A percentile compares a stretch with the other conserved stretches of the same genome.
These are phyloP conservation scores for Basileuterus tristriatus DNA, from an alignment of 2,797 vertebrate genomes.

Conservation along the genomic window DNA sequence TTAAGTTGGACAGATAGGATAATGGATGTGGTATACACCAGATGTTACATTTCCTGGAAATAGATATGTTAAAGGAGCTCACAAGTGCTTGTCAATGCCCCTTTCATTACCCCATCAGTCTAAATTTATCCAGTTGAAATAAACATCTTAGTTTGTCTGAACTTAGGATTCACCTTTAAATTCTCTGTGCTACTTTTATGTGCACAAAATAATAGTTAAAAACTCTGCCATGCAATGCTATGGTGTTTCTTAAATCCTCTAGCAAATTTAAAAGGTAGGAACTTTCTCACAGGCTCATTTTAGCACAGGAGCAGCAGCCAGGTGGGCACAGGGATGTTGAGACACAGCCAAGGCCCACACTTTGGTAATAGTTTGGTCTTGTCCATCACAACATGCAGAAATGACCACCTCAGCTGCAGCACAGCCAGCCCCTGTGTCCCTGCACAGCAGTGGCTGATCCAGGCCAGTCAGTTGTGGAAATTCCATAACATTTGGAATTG, in stretches of 20 bases:
- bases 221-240: background rate
- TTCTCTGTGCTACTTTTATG: background rate
- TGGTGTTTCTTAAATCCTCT: background rate
- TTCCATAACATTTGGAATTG: background rate
- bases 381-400: background rate
- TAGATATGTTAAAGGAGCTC: constrained; percentile 82
- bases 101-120: constrained; percentile 84
- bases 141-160: constrained; percentile 73
- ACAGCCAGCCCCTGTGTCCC: background rate
- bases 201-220: background rate
- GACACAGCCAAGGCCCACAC: background rate
- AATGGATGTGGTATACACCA: constrained; percentile 79
- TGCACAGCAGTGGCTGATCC: background rate
- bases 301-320: background rate
- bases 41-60: constrained; percentile 91
- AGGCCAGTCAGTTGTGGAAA: background rate
- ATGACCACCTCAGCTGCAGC: background rate
- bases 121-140: constrained; percentile 54
- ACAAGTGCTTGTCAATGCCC: constrained; percentile 78
- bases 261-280: background rate
- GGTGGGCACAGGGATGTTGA: background rate
- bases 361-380: background rate
- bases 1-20: constrained; percentile 72
- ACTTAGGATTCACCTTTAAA: constrained; percentile 58
- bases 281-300: background rate